A percentile compares a stretch with the other conserved stretches of the same genome.
phyloP scores from a whole-genome alignment of 2,113 vertebrate genomes.

The Semnornis frantzii region DNA sequence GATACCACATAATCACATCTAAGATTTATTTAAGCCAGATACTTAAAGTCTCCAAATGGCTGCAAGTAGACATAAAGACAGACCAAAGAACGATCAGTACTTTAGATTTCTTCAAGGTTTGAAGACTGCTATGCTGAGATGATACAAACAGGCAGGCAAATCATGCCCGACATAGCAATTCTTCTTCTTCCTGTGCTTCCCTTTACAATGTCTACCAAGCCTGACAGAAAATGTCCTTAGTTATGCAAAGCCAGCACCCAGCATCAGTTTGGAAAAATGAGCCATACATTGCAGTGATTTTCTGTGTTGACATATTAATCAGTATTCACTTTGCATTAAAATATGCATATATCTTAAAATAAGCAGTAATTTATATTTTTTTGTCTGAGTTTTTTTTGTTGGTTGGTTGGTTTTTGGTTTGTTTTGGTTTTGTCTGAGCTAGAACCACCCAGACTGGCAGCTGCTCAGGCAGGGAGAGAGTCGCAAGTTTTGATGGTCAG shows the following conservation, averaged over 20 bases:
- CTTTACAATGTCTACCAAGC: not conserved
- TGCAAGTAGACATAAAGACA: not conserved
- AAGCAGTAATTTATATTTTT: not conserved
- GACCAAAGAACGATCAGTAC: not conserved
- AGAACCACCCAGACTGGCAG: not conserved
- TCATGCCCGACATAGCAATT: not conserved
- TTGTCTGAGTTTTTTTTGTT: too few species aligned
- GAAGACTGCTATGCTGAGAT: not conserved
- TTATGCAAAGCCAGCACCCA: not conserved
- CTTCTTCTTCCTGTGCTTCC: not conserved
- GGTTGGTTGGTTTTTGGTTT: too few species aligned
- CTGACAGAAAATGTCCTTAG: not conserved
- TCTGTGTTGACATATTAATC: not conserved
- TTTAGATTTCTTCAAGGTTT: not conserved
- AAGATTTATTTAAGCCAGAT: not conserved
- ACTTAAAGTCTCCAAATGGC: not conserved
- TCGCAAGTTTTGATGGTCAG: not conserved
- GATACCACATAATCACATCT: not conserved
- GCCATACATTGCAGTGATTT: not conserved
- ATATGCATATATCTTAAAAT: not conserved
- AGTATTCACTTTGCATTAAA: not conserved
- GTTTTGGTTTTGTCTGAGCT: not conserved
- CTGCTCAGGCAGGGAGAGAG: not conserved
- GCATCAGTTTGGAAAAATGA: not conserved
- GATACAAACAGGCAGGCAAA: not conserved